Conservation (phyloP, 2,888 invertebrate genomes). For the Stenurella melanura region DNA sequence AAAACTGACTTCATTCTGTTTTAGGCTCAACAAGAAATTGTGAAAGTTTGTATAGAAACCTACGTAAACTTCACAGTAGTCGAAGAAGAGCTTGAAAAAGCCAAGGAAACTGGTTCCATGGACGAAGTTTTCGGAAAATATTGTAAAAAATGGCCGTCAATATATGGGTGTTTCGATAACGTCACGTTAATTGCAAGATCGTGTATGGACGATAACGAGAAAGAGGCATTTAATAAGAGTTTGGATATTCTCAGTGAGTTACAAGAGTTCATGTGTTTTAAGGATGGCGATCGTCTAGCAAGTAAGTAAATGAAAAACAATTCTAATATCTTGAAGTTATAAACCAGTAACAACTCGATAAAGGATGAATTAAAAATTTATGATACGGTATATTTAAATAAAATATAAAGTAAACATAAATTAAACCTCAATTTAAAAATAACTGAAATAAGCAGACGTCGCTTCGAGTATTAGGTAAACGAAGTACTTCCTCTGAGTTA, state of each 20-base stretch:
- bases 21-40: conserved; percentile 63
- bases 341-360: too few relatives aligned
- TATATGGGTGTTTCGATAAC: conserved; percentile 79
- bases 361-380: too few relatives aligned
- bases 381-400: too few relatives aligned
- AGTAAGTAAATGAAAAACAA: conserved; percentile 75
- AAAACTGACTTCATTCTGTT: conserved; percentile 38
- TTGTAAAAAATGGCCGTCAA: conserved; percentile 78
- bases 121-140: conserved; percentile 77
- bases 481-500: too few relatives aligned
- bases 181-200: conserved; percentile 77
- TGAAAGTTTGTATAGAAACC: conserved; percentile 76
- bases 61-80: conserved; percentile 78
- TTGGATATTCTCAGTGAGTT: conserved; percentile 82
- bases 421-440: too few relatives aligned
- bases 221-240: conserved; percentile 77
- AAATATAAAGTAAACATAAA: too few relatives aligned
- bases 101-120: conserved; percentile 78
- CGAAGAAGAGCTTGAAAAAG: conserved; percentile 80
- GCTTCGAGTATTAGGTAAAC: too few relatives aligned
- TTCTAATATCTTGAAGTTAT: not conserved
- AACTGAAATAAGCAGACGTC: too few relatives aligned
- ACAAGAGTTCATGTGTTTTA: conserved; percentile 84
- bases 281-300: conserved; percentile 89
- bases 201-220: conserved; percentile 80